A percentile compares a stretch with the other conserved stretches of the same genome.
These are phyloP conservation scores for Eulithis prunata DNA, from an alignment of 2,888 invertebrate genomes.

Conservation along the genomic window DNA sequence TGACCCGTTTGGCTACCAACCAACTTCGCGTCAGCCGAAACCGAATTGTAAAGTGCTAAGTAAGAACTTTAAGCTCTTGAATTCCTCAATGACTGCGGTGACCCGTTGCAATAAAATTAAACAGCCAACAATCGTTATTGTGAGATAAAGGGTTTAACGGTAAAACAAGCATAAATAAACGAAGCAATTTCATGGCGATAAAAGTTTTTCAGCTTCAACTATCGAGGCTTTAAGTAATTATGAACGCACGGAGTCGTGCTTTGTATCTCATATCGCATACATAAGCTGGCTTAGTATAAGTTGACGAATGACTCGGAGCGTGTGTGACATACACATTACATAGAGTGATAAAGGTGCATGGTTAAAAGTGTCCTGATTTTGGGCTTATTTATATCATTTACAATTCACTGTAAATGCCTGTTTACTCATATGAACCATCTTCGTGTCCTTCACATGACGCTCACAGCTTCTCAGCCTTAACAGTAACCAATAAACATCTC, in stretches of 20 bases:
- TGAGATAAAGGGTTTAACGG: slow-evolving; percentile 26
- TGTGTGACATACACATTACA: no score
- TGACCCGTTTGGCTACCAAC: slow-evolving; percentile 41
- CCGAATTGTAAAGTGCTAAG: slow-evolving; percentile 41
- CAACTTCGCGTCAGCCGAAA: slow-evolving; percentile 36
- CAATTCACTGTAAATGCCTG: neutral
- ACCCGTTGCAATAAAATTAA: slow-evolving; percentile 38
- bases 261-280: neutral
- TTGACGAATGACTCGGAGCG: neutral
- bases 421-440: neutral
- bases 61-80: slow-evolving; percentile 33
- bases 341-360: no score
- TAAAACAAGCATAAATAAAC: slow-evolving; percentile 16
- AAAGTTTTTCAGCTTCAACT: slow-evolving; percentile 9
- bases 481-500: slow-evolving; percentile 56
- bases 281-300: neutral
- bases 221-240: neutral
- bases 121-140: slow-evolving; percentile 27
- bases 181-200: slow-evolving; percentile 14
- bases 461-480: slow-evolving; percentile 34
- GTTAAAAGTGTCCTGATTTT: no score
- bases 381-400: neutral
- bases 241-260: neutral
- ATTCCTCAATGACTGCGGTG: slow-evolving; percentile 35
- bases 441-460: neutral